Conservation (phyloP, 2,113 vertebrate genomes). For the Noctilio leporinus region DNA sequence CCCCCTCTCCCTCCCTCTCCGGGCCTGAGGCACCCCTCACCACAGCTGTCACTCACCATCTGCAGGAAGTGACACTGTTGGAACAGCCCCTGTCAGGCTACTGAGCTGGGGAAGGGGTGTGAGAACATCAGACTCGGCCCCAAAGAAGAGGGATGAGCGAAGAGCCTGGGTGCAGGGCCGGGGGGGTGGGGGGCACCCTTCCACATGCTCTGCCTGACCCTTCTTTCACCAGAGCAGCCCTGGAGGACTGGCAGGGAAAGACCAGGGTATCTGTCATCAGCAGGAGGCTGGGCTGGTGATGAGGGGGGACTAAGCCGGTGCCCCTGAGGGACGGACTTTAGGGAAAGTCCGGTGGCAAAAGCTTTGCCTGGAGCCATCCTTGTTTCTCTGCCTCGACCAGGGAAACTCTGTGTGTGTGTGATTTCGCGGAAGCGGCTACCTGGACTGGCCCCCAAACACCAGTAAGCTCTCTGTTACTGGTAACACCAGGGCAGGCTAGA, state of each 20-base stretch:
- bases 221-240: neutral
- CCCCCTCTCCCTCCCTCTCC: neutral
- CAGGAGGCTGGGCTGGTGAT: neutral
- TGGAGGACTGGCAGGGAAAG: neutral
- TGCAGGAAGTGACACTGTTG: neutral
- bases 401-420: neutral
- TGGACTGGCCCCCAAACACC: neutral
- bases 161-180: no score
- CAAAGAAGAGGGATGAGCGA: neutral
- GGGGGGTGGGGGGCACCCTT: neutral
- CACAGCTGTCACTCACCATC: neutral
- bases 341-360: neutral
- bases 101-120: neutral
- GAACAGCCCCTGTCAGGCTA: neutral
- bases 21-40: neutral
- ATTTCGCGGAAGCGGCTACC: neutral
- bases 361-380: neutral
- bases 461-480: no score
- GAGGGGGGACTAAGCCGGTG: no score
- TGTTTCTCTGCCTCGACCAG: neutral
- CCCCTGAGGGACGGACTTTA: neutral
- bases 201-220: neutral
- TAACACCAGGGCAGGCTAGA: neutral
- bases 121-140: neutral
- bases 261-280: neutral